phyloP scores from a whole-genome alignment of 2,113 vertebrate species.

The Cottus gobio region DNA sequence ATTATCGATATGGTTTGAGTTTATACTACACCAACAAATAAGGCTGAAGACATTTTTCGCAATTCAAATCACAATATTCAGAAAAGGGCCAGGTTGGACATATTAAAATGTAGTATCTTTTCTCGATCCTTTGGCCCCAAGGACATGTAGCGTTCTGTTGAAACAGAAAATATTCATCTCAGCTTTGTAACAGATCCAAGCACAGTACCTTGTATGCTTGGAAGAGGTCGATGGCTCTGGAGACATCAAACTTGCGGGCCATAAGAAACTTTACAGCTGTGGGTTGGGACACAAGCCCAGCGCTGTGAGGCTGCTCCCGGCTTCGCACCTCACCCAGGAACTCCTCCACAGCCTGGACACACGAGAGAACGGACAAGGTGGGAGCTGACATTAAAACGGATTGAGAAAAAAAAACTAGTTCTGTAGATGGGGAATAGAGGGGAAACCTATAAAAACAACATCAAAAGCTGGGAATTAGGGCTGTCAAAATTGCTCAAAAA shows the following conservation, averaged over 20 bases:
- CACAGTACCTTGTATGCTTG: conserved; percentile 86
- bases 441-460: neutral
- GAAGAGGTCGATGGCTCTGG: conserved; percentile 86
- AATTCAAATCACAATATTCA: neutral
- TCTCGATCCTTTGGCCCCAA: neutral
- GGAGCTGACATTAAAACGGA: conserved; percentile 2
- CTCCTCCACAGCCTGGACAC: conserved; percentile 83
- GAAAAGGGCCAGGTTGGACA: neutral
- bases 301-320: conserved; percentile 83
- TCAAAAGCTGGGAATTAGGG: neutral
- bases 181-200: neutral
- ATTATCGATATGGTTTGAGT: neutral
- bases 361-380: neutral
- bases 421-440: neutral
- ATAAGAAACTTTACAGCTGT: conserved; percentile 89
- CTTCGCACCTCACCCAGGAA: conserved; percentile 84
- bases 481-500: too few species aligned
- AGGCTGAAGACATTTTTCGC: neutral
- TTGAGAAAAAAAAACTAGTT: neutral
- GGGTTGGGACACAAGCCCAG: conserved; percentile 83
- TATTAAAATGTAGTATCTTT: neutral
- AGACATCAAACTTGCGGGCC: conserved; percentile 88
- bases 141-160: neutral
- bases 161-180: neutral
- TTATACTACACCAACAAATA: neutral